Conservation (phyloP, 2,888 invertebrate species). For the Helicoverpa assulta region DNA sequence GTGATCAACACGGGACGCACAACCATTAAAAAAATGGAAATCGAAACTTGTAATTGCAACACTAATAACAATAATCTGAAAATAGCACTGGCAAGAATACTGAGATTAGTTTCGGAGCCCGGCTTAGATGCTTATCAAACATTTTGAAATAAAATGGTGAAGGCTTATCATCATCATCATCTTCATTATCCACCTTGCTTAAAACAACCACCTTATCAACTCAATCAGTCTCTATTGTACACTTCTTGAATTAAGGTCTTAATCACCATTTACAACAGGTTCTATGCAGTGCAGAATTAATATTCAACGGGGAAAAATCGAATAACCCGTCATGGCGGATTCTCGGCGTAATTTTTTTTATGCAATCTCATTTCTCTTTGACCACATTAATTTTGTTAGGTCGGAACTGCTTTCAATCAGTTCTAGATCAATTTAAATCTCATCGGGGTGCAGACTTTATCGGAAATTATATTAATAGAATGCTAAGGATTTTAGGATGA, state of each 20-base stretch:
- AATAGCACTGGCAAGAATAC: too few species aligned
- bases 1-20: too few species aligned
- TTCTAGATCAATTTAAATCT: slow-evolving; percentile 17
- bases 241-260: background rate
- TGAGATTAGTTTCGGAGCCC: too few species aligned
- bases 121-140: too few species aligned
- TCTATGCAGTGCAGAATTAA: background rate
- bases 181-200: too few species aligned
- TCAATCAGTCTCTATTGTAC: background rate
- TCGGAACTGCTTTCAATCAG: slow-evolving; percentile 16
- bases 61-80: too few species aligned
- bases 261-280: background rate
- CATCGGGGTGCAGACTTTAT: slow-evolving; percentile 8
- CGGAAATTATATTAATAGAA: background rate
- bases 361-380: slow-evolving; percentile 36
- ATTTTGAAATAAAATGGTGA: too few species aligned
- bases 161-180: too few species aligned
- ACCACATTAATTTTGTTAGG: slow-evolving; percentile 16
- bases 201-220: background rate
- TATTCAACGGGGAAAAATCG: slow-evolving; percentile 8
- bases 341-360: slow-evolving; percentile 23
- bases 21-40: too few species aligned
- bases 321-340: background rate
- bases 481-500: too few species aligned
- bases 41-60: too few species aligned